Conservation (phyloP, 1,140 invertebrate genomes). For the Temnothorax longispinosus region DNA sequence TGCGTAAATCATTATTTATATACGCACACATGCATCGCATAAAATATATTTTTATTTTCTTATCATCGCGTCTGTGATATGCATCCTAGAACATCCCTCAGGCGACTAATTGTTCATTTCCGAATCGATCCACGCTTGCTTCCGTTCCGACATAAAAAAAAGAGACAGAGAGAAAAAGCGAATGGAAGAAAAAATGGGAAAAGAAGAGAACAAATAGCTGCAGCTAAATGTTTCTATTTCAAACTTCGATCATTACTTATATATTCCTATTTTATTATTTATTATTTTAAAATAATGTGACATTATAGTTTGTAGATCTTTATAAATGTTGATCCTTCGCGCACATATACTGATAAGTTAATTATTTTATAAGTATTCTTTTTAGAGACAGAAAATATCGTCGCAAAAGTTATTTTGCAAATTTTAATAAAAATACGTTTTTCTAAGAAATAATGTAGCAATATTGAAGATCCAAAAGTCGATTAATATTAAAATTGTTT, state of each 20-base stretch:
- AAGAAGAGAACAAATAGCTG: background rate
- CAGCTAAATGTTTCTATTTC: background rate
- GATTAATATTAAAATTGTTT: background rate
- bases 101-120: conserved; percentile 50
- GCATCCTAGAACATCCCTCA: conserved; percentile 67
- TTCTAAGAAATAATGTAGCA: background rate
- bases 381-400: background rate
- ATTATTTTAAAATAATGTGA: background rate
- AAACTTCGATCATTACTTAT: background rate
- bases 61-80: conserved; percentile 80
- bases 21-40: conserved; percentile 42
- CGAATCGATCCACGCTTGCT: conserved; percentile 43
- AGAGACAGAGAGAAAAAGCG: background rate
- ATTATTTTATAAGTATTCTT: conserved; percentile 20
- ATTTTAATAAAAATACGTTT: background rate
- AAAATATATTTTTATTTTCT: conserved; percentile 60
- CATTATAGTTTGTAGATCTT: background rate
- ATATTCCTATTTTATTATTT: background rate
- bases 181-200: background rate
- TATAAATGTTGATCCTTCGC: background rate
- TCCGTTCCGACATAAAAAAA: conserved; percentile 26
- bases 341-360: background rate
- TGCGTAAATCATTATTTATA: conserved; percentile 46
- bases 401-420: background rate
- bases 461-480: background rate